Conservation (phyloP, 2,888 invertebrate genomes). For the Drosophila niveifrons region DNA sequence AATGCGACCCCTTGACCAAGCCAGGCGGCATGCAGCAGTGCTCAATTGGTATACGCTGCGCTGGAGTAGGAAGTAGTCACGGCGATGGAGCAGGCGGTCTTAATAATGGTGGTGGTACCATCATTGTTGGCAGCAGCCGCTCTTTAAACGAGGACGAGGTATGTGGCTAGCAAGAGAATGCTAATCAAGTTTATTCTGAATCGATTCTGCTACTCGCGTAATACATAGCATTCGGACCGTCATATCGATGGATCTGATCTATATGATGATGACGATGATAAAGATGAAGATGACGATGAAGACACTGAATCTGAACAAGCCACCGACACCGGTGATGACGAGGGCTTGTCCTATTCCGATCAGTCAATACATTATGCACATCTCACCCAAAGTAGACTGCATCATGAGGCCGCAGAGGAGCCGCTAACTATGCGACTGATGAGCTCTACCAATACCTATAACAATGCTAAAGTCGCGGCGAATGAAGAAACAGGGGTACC, state of each 20-base stretch:
- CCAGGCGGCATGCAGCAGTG: conserved; percentile 91
- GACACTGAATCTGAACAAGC: conserved; percentile 76
- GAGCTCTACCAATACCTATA: conserved; percentile 66
- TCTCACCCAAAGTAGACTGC: conserved; percentile 82
- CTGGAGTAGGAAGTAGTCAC: conserved; percentile 72
- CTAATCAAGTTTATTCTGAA: conserved; percentile 14
- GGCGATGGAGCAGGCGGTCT: conserved; percentile 46
- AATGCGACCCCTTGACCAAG: conserved; percentile 89
- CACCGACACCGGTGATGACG: conserved; percentile 76
- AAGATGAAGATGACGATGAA: conserved; percentile 79
- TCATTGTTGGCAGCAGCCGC: conserved; percentile 83
- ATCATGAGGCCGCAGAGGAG: conserved; percentile 83
- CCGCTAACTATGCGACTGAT: conserved; percentile 83
- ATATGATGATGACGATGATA: conserved; percentile 76
- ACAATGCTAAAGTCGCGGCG: conserved; percentile 45
- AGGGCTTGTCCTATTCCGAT: conserved; percentile 83
- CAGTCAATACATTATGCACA: conserved; percentile 83
- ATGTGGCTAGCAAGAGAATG: conserved; percentile 17
- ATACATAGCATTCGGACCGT: conserved; percentile 66
- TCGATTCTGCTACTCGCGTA: conserved; percentile 7
- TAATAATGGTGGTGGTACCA: conserved; percentile 77
- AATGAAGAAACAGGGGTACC: conserved; percentile 66
- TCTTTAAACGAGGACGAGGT: conserved; percentile 77
- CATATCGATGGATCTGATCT: conserved; percentile 74
- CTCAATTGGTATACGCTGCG: conserved; percentile 91